Evolutionary conservation across 2,113 vertebrate species (phyloP).

Genomic region (Prionailurus viverrinus): DNA sequence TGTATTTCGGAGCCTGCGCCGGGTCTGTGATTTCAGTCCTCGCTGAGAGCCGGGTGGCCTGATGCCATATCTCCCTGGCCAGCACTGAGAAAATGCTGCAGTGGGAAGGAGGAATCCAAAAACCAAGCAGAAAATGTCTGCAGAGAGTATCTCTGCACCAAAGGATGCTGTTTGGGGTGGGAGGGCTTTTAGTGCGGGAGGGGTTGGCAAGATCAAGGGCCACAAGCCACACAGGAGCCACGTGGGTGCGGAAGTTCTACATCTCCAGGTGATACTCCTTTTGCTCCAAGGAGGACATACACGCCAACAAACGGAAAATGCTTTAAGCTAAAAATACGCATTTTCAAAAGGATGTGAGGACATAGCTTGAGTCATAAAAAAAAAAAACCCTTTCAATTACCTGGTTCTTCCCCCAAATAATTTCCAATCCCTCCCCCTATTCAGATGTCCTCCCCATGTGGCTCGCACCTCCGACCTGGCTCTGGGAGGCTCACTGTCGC

Average conservation of each 20-base stretch:
- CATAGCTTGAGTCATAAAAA: neutral
- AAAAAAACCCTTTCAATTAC: neutral
- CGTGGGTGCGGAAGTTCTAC: rapidly evolving
- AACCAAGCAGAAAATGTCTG: neutral
- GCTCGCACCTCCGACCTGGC: rapidly evolving
- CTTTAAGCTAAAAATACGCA: neutral
- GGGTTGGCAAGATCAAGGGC: rapidly evolving
- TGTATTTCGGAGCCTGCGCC: rapidly evolving
- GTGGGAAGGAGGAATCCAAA: neutral
- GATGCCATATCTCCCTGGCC: neutral
- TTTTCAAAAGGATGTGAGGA: neutral
- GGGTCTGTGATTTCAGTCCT: neutral
- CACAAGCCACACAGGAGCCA: rapidly evolving
- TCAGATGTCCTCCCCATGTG: neutral
- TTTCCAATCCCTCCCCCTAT: rapidly evolving
- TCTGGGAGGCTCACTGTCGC: rapidly evolving
- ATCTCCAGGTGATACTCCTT: neutral
- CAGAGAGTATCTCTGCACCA: neutral
- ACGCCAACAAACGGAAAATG: neutral
- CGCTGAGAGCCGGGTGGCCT: neutral
- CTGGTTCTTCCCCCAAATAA: neutral
- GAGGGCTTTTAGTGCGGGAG: neutral
- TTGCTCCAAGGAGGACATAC: neutral
- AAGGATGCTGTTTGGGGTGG: rapidly evolving
- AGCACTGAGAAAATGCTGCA: neutral